Base-by-base conservation (phyloP, 2,113 vertebrate species). In the Cavia porcellus region DNA sequence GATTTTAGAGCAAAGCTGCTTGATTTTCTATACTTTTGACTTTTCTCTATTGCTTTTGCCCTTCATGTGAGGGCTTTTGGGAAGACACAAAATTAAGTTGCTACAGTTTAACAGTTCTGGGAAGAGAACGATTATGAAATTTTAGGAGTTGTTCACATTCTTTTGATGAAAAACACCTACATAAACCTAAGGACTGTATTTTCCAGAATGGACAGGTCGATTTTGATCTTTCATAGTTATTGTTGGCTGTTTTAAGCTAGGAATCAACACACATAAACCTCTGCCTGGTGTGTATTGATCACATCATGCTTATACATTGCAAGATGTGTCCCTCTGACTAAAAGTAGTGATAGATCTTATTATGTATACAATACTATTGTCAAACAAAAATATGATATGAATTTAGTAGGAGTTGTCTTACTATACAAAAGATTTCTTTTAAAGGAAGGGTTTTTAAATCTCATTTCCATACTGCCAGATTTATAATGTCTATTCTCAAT, bases 1-100 rank as follows among this genome's bases (percentile, higher is more conserved):
- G 88, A 87, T 77, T 96, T 92, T 83, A 94, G 9, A 93, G 24
- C n/a, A 94, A 97, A 97, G 9, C 0, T 45, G 45, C 25, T 88
- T 30, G 84, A 57, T 42, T 96, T 97, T 97, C 95, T 87, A 64
- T 0, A 50, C 0, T 90, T 97, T 95, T 8, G 85, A 47, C 83
- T 86, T 90, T 32, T 80, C 7, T 90, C 83, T 95, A 2, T 50
- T 85, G 1, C 10, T 35, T 28, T 82, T 20, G 3, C 66, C 30
- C 11, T 62, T 90, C n/a, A 64, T 9, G 4, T 24, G 64, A 25
- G 2, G 12, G 15, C 52, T 94, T 95, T 55, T 10, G 13, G 30
- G 25, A 96, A 90, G 64, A 83, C 45, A 35, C 22, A 96, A 92
- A 90, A 64, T 38, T 86, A 64, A 61, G 24, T 90, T 81, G 42